Base-by-base conservation (phyloP, 2,888 invertebrate genomes). In the Archaeoteleia sp. region DNA sequence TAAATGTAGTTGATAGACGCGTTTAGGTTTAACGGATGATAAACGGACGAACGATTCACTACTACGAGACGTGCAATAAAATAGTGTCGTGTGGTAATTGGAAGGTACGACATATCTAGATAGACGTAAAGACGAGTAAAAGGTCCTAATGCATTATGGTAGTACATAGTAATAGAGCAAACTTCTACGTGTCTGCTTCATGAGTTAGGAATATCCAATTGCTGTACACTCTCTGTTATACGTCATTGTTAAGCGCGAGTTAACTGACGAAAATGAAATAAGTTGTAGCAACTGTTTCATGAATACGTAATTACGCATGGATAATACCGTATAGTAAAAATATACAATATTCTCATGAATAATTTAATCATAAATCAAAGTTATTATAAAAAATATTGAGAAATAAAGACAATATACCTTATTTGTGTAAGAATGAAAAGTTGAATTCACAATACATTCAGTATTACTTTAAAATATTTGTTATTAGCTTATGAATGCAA, bases 41-140 rank as follows among this genome's bases (percentile, higher is more conserved):
- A 60, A 72, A 75, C 67, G 78, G 74, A 74, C 72, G 73, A 69
- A 48, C 61, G 58, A 66, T 65, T 70, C 49, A 45, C 60, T 51
- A 49, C 49, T 66, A 73, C 67, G 71, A 54, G 71, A 72, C 72
- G 68, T 68, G 74, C 76, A 76, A 77, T 78, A 76, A 77, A 75
- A 67, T 74, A 72, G 75, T 70, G 75, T 77, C 73, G 74, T 63
- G 72, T 67, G 72, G 78, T 79, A 78, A 80, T 79, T 78, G 78
- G 76, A 75, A 80, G 69, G 73, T 78, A 79, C 77, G 75, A 61
- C 69, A 60, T 67, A 65, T 65, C 70, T 66, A 65, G 73, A 71
- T 65, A 71, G 66, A 74, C 67, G 68, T 70, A 73, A 76, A 73
- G 73, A 70, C 72, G 67, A 62, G 69, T 71, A 72, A 73, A 73